Evolutionary conservation across 2,113 vertebrate genomes (phyloP).

Genomic region (Crotalus viridis): DNA sequence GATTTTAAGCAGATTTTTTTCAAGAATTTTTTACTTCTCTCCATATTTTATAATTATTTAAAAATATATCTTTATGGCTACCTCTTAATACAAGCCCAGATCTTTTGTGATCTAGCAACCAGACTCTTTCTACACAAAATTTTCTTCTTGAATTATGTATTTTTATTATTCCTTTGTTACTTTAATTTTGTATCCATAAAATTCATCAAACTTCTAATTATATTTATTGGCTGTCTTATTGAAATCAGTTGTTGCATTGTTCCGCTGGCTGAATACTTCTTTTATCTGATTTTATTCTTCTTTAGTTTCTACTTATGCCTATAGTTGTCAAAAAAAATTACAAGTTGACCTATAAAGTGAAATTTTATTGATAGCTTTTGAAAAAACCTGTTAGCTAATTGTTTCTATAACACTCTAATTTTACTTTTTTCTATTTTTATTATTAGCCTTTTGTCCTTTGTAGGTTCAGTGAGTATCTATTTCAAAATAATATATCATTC

Average conservation of each 20-base stretch:
- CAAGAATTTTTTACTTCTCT: background rate
- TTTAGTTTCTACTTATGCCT: background rate
- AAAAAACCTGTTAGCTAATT: background rate
- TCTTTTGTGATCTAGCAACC: background rate
- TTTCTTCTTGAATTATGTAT: background rate
- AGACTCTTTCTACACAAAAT: background rate
- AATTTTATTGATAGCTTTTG: background rate
- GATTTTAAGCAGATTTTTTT: background rate
- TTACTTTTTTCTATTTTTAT: background rate
- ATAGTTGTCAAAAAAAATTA: background rate
- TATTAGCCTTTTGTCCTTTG: background rate
- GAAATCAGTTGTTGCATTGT: background rate
- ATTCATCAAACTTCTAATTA: background rate
- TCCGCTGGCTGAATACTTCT: background rate
- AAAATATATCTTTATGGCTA: background rate
- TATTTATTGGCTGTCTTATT: background rate
- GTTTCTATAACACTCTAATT: background rate
- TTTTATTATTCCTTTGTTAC: background rate
- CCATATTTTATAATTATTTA: background rate
- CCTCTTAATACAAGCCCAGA: background rate
- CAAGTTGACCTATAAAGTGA: background rate
- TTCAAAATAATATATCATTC: background rate
- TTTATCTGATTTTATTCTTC: background rate
- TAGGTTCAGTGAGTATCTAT: background rate
- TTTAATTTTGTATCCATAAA: background rate